These are phyloP conservation scores for Clostera curtula DNA, from an alignment of 2,888 invertebrate genomes.

Conservation along the genomic window DNA sequence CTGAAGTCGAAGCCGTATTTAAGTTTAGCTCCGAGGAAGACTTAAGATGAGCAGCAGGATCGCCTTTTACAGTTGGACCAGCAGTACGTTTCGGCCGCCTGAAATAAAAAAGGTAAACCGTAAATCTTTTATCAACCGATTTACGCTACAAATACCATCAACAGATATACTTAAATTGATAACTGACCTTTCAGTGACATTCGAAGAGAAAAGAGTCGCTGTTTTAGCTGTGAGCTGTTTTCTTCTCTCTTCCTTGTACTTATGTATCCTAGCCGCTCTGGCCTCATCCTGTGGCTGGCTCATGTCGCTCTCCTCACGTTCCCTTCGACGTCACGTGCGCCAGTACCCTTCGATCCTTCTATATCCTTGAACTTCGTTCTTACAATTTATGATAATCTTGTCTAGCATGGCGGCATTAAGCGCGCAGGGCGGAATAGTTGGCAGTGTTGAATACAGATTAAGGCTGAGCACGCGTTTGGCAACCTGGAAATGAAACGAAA, in stretches of 20 bases:
- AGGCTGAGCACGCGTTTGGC: conserved; percentile 38
- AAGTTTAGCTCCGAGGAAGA: conserved; percentile 66
- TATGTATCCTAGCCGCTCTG: conserved; percentile 78
- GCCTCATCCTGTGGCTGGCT: conserved; percentile 63
- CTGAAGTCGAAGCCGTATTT: conserved; percentile 57
- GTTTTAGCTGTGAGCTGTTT: conserved; percentile 79
- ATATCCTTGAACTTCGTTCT: conserved; percentile 35
- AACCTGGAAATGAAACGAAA: conserved; percentile 47
- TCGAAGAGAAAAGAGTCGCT: conserved; percentile 77
- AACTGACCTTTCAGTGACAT: conserved; percentile 73
- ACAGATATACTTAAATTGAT: no score
- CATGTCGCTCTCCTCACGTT: conserved; percentile 39
- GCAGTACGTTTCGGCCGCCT: conserved; percentile 49
- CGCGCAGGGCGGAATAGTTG: conserved; percentile 64
- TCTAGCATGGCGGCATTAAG: conserved; percentile 68
- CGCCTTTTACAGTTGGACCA: conserved; percentile 46
- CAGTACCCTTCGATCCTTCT: conserved; percentile 35
- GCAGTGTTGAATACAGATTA: conserved; percentile 63
- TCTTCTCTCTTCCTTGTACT: conserved; percentile 83
- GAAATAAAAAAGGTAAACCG: conserved; percentile 33
- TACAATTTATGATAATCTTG: conserved; percentile 40
- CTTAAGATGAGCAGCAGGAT: conserved; percentile 48
- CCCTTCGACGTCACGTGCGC: conserved; percentile 51
- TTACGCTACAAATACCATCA: no score
- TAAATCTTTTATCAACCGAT: conserved; percentile 1